Base-by-base conservation (phyloP, 35 echinoderm and acorn worm species). In the Holothuria glaberrima region DNA sequence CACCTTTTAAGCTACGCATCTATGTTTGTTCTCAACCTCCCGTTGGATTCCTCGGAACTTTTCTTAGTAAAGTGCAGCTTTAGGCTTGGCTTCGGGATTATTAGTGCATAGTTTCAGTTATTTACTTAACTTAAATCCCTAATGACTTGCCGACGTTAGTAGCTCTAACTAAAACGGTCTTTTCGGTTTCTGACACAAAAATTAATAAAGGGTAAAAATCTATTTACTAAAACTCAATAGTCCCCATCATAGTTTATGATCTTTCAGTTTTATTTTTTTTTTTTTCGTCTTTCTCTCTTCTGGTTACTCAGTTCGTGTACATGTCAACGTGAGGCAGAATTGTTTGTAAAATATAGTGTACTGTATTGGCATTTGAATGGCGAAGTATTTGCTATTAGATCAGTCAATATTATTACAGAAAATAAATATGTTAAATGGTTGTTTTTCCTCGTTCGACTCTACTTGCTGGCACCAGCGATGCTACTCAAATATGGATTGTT, bases 171-270 rank as follows among this genome's bases (percentile, higher is more conserved):
- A 26, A 78, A 78, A 78, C 44, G 74, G 22, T 78, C 74, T 28
- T n/a, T 78, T 78, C 41, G 6, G 12, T 78, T 78, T 78, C 5
- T 78, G 36, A 48, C 71, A 78, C 25, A 38, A 78, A 78, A 78
- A 78, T 78, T 78, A 78, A 78, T 78, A 78, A 78, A 78, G 74
- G 41, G 44, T 38, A 78, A 78, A 14, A 52, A 48, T 78, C 74
- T 48, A 78, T 78, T 78, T 78, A 78, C 74, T 33, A 78, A 78
- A 52, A 19, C 74, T 78, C 74, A 78, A 38, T 25, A 33, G 25
- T 69, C 5, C 12, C 31, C 17, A 69, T 69, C 66, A 69, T 69
- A 20, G 12, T 69, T 69, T 35, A n/a, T 3, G 28, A 52, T 48
- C n/a, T 78, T 46, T 78, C 5, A 24, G 9, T 4, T 48, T 35